A percentile compares a stretch with the other conserved stretches of the same genome.
phyloP scores from a whole-genome alignment of 1,140 invertebrate species.

The Caenorhabditis tropicalis region DNA sequence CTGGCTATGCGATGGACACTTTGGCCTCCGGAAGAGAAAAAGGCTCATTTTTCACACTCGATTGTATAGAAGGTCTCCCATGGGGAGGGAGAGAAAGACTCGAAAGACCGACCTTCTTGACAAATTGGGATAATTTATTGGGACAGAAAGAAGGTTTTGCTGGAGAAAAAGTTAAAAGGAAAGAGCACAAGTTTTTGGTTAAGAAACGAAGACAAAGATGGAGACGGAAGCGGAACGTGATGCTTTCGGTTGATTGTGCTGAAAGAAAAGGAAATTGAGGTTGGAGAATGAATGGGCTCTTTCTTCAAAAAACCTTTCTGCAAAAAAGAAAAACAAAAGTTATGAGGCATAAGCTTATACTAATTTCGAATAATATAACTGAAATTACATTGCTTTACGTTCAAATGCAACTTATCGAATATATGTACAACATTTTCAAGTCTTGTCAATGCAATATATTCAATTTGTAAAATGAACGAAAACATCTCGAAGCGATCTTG shows the following conservation, averaged over 20 bases:
- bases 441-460: too few relatives aligned
- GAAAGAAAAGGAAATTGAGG: not conserved
- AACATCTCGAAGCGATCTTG: too few relatives aligned
- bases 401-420: too few relatives aligned
- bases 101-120: slow-evolving; percentile 31
- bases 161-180: not conserved
- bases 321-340: too few relatives aligned
- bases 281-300: not conserved
- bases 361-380: too few relatives aligned
- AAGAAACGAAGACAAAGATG: not conserved
- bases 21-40: slow-evolving; percentile 31
- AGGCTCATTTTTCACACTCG: slow-evolving; percentile 40
- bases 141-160: not conserved
- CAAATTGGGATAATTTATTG: slow-evolving; percentile 45
- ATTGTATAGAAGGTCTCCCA: slow-evolving; percentile 39
- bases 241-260: not conserved
- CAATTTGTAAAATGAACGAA: too few relatives aligned
- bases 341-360: too few relatives aligned
- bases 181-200: slow-evolving; percentile 22
- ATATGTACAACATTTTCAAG: too few relatives aligned
- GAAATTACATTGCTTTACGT: too few relatives aligned
- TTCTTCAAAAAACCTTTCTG: too few relatives aligned
- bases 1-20: not conserved
- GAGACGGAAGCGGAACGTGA: not conserved
- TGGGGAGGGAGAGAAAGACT: not conserved